phyloP scores from a whole-genome alignment of 2,888 invertebrate genomes.

The Cheilosia scutellata region DNA sequence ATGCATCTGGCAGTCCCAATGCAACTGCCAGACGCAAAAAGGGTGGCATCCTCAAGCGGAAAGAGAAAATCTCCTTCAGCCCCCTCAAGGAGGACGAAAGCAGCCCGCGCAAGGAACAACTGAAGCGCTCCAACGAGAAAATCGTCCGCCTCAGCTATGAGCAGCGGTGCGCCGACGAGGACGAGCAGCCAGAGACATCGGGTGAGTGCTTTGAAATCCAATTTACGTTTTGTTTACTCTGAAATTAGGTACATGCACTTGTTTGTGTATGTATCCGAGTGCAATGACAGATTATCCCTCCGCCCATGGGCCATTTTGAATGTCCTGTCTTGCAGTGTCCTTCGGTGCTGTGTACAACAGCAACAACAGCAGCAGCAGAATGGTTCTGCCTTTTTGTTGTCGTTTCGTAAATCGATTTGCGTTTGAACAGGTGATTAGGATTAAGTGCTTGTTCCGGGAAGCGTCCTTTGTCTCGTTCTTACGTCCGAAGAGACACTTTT shows the following conservation, averaged over 20 bases:
- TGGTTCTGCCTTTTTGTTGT: constrained; percentile 11
- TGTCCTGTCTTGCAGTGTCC: constrained; percentile 5
- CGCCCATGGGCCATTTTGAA: not conserved
- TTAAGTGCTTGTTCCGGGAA: constrained; percentile 17
- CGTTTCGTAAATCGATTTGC: constrained; percentile 21
- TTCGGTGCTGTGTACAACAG: too few species aligned
- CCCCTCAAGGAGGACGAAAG: constrained; percentile 77
- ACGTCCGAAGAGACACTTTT: not conserved
- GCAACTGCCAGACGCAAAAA: not conserved
- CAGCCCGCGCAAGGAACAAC: constrained; percentile 78
- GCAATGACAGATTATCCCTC: constrained; percentile 4
- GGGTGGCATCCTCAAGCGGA: constrained; percentile 73
- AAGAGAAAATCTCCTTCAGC: constrained; percentile 78
- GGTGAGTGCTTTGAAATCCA: constrained; percentile 50
- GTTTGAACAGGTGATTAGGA: constrained; percentile 17
- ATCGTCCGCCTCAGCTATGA: constrained; percentile 56
- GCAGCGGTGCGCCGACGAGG: constrained; percentile 16
- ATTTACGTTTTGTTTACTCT: constrained; percentile 25
- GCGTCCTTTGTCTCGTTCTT: not conserved
- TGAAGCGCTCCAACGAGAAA: constrained; percentile 78
- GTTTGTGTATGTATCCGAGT: not conserved
- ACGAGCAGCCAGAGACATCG: constrained; percentile 34
- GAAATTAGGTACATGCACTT: constrained; percentile 2
- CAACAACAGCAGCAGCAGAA: too few species aligned
- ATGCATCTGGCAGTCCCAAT: constrained; percentile 41